A percentile compares a stretch with the other conserved stretches of the same genome.
phyloP scores from a whole-genome alignment of 2,888 invertebrate genomes.

The Lomographa bimaculata region DNA sequence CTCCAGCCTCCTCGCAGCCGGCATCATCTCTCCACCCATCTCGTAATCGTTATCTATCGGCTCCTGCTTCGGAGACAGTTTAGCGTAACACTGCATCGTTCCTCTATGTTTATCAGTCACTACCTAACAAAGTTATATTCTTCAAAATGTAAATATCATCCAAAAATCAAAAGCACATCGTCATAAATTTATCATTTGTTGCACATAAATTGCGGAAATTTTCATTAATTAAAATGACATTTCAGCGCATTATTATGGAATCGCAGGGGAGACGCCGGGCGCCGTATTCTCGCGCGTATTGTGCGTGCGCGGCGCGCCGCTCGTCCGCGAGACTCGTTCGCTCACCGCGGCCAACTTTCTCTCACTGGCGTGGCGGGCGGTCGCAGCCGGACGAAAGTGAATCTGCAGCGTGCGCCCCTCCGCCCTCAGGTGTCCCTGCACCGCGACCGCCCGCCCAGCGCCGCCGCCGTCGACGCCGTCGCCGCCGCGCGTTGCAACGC shows the following conservation, averaged over 20 bases:
- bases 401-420: conserved; percentile 73
- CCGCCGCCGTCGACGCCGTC: conserved; percentile 50
- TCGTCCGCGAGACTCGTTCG: conserved; percentile 79
- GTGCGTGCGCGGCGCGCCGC: conserved; percentile 73
- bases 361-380: conserved; percentile 80
- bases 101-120: conserved; percentile 47
- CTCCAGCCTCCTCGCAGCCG: conserved; percentile 65
- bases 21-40: conserved; percentile 55
- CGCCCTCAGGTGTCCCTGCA: conserved; percentile 57
- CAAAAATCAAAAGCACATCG: conserved; percentile 24
- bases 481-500: conserved; percentile 57
- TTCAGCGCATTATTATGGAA: conserved; percentile 55
- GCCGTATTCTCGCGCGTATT: conserved; percentile 59
- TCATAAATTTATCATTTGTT: conserved; percentile 12
- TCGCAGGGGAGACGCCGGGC: conserved; percentile 49
- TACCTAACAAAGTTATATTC: conserved; percentile 26
- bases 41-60: conserved; percentile 66
- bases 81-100: conserved; percentile 77
- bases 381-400: conserved; percentile 81
- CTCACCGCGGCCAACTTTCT: conserved; percentile 82
- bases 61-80: conserved; percentile 72
- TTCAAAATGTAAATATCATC: conserved; percentile 30
- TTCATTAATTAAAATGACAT: conserved; percentile 50
- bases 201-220: conserved; percentile 52
- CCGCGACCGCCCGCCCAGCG: conserved; percentile 63